phyloP scores from a whole-genome alignment of 2,113 vertebrate species.

The Leptosomus discolor region DNA sequence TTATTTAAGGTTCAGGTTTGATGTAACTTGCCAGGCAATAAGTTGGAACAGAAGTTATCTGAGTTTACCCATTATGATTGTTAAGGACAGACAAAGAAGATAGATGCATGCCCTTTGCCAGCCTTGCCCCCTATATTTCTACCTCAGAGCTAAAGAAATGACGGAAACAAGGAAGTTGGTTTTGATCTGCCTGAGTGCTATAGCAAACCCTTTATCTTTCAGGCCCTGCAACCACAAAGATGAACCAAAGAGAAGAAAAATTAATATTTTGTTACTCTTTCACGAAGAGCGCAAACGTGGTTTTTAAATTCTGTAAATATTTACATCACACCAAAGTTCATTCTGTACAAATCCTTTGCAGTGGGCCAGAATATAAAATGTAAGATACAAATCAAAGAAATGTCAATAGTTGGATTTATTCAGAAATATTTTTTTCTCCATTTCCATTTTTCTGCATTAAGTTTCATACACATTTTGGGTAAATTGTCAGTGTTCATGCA shows the following conservation, averaged over 20 bases:
- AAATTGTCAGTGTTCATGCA: not conserved
- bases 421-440: not conserved
- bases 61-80: not conserved
- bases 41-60: not conserved
- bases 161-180: not conserved
- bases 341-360: not conserved
- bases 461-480: not conserved
- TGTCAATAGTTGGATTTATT: not conserved
- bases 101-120: not conserved
- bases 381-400: not conserved
- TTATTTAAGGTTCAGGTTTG: not conserved
- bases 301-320: not conserved
- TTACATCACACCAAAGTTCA: not conserved
- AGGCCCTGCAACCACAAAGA: not conserved
- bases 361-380: not conserved
- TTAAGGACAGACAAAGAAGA: not conserved
- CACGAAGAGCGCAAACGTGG: not conserved
- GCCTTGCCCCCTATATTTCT: not conserved
- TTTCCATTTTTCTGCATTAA: not conserved
- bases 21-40: not conserved
- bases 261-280: not conserved
- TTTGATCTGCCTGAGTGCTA: not conserved
- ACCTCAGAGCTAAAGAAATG: not conserved
- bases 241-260: not conserved
- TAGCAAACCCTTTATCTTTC: not conserved